Percentiles rank a stretch among this genome's conserved stretches.
Evolutionary conservation across 2,888 invertebrate genomes (phyloP).

Genomic region (Drosophila melanosoma): DNA sequence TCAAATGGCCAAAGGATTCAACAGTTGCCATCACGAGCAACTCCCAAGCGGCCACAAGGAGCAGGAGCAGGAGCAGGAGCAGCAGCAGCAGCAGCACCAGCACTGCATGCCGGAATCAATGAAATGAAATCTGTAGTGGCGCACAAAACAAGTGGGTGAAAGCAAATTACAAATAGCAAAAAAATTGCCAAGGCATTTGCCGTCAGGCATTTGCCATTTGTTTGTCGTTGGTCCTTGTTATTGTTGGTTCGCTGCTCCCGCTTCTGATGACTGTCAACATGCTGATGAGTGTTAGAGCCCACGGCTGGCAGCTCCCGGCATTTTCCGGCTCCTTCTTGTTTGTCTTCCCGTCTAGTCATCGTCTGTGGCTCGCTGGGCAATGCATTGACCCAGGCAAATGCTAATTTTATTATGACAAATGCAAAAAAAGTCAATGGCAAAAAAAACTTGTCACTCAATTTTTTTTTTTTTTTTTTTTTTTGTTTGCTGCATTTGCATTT

Average conservation of each 20-base stretch:
- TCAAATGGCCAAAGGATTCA: slow-evolving; percentile 9
- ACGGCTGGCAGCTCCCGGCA: slow-evolving; percentile 32
- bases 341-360: slow-evolving; percentile 24
- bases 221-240: slow-evolving; percentile 16
- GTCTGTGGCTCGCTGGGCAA: slow-evolving; percentile 4
- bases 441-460: slow-evolving; percentile 6
- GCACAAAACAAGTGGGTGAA: slow-evolving; percentile 48
- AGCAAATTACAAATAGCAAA: slow-evolving; percentile 60
- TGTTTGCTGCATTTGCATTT: background rate
- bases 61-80: slow-evolving; percentile 1
- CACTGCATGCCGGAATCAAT: slow-evolving; percentile 32
- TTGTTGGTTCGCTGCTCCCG: slow-evolving; percentile 27
- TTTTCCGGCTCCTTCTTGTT: slow-evolving; percentile 22
- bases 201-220: slow-evolving; percentile 15
- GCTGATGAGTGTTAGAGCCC: slow-evolving; percentile 60
- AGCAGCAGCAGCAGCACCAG: background rate
- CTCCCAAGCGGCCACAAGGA: slow-evolving; percentile 4
- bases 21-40: background rate
- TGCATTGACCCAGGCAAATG: slow-evolving; percentile 64
- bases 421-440: slow-evolving; percentile 38
- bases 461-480: slow-evolving; percentile 1
- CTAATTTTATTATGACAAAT: slow-evolving; percentile 75
- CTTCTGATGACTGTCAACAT: slow-evolving; percentile 60
- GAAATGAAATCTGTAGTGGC: slow-evolving; percentile 52
- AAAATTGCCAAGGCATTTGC: slow-evolving; percentile 42